These are phyloP conservation scores for Yponomeuta sedellus DNA, from an alignment of 2,888 invertebrate genomes.

Conservation along the genomic window DNA sequence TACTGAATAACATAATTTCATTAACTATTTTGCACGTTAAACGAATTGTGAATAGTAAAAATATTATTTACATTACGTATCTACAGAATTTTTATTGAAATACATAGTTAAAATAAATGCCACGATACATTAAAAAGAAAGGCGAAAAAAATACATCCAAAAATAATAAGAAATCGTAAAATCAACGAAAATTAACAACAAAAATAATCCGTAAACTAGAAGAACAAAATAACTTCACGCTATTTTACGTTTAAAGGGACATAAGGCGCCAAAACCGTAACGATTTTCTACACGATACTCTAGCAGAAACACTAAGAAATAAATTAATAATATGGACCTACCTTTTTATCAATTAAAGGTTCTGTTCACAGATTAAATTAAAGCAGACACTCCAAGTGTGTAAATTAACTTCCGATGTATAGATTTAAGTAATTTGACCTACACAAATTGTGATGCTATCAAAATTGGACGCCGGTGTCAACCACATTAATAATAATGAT, in stretches of 20 bases:
- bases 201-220: background rate
- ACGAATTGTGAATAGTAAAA: background rate
- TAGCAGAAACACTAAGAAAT: conserved; percentile 23
- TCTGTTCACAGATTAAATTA: background rate
- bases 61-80: background rate
- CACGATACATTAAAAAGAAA: background rate
- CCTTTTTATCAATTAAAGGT: conserved; percentile 22
- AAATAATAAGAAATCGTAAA: conserved; percentile 26
- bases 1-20: background rate
- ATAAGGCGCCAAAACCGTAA: background rate
- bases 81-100: background rate
- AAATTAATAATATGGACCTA: conserved; percentile 28
- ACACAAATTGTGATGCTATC: too few relatives aligned
- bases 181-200: background rate
- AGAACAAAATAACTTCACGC: background rate
- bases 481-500: too few relatives aligned
- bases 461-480: too few relatives aligned
- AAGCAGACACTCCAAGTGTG: too few relatives aligned
- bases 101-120: conserved; percentile 13
- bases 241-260: background rate
- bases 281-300: conserved; percentile 20
- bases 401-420: too few relatives aligned
- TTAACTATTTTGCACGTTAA: background rate
- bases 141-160: conserved; percentile 21
- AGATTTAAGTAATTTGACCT: too few relatives aligned